phyloP scores from a whole-genome alignment of 2,888 invertebrate genomes.

The Portevinia maculata region DNA sequence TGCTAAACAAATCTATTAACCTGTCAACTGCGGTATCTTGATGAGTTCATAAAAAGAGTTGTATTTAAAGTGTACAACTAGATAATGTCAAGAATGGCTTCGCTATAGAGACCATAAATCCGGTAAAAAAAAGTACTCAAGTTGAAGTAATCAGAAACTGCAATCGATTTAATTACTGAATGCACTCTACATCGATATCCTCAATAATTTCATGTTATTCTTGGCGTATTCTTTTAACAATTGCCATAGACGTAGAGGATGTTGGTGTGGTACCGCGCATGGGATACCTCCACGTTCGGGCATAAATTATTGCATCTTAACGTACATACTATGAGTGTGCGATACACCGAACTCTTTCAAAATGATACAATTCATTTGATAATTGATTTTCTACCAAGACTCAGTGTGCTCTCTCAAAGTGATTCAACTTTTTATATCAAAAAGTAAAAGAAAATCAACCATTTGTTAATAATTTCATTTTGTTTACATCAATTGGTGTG shows the following conservation, averaged over 20 bases:
- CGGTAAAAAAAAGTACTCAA: neutral
- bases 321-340: neutral
- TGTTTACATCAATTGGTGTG: conserved; percentile 38
- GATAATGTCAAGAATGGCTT: conserved; percentile 4
- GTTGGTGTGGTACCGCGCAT: neutral
- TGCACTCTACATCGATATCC: conserved; percentile 76
- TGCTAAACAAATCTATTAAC: conserved; percentile 29
- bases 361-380: conserved; percentile 21
- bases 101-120: neutral
- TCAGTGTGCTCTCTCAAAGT: neutral
- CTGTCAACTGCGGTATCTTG: neutral
- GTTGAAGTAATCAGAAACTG: conserved; percentile 80
- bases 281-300: neutral
- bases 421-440: conserved; percentile 9
- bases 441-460: neutral
- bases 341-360: neutral
- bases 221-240: neutral
- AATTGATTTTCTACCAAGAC: conserved; percentile 3
- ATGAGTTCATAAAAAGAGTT: conserved; percentile 27
- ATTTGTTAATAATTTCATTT: conserved; percentile 46
- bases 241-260: conserved; percentile 25
- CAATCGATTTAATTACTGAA: conserved; percentile 83
- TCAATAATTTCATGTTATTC: conserved; percentile 9
- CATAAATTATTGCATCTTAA: conserved; percentile 11
- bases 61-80: conserved; percentile 20